Evolutionary conservation across 2,888 invertebrate species (phyloP).

Genomic region (Hirtodrosophila histrioides): DNA sequence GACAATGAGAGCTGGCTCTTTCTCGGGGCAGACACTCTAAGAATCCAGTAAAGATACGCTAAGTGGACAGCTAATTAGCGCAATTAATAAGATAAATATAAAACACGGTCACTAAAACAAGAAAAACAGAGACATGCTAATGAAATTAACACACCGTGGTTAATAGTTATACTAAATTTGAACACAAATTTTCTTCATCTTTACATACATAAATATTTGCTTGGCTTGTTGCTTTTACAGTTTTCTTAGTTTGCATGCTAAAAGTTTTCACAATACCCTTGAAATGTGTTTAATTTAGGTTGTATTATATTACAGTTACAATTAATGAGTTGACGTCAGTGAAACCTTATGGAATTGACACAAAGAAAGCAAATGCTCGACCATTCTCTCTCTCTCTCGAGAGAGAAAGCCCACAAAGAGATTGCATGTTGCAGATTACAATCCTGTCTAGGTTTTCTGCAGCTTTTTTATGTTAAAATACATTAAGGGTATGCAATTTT

Average conservation of each 20-base stretch:
- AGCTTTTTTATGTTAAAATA: not conserved
- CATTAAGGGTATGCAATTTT: conserved; percentile 16
- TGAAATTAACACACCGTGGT: conserved; percentile 77
- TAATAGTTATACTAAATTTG: conserved; percentile 78
- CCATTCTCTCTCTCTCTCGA: too few relatives aligned
- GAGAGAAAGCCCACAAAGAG: not conserved
- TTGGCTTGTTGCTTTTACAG: conserved; percentile 8
- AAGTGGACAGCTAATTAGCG: conserved; percentile 73
- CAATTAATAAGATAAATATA: conserved; percentile 64
- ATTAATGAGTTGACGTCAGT: too few relatives aligned
- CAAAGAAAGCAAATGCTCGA: too few relatives aligned
- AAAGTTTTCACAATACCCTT: conserved; percentile 8
- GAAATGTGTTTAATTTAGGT: not conserved
- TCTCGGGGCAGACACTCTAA: conserved; percentile 27
- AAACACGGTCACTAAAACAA: conserved; percentile 61
- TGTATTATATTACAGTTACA: too few relatives aligned
- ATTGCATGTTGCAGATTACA: too few relatives aligned
- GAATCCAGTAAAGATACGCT: conserved; percentile 74
- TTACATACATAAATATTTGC: conserved; percentile 29
- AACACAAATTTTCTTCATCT: conserved; percentile 60
- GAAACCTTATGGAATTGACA: too few relatives aligned
- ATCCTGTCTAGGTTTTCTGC: too few relatives aligned
- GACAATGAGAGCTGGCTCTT: conserved; percentile 6
- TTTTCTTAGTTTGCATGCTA: not conserved
- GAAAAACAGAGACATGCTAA: conserved; percentile 63